Evolutionary conservation across 2,888 invertebrate genomes (phyloP), one percentile per base, ranked within the genome.

Genomic region (Drosophila kambysellisi): DNA sequence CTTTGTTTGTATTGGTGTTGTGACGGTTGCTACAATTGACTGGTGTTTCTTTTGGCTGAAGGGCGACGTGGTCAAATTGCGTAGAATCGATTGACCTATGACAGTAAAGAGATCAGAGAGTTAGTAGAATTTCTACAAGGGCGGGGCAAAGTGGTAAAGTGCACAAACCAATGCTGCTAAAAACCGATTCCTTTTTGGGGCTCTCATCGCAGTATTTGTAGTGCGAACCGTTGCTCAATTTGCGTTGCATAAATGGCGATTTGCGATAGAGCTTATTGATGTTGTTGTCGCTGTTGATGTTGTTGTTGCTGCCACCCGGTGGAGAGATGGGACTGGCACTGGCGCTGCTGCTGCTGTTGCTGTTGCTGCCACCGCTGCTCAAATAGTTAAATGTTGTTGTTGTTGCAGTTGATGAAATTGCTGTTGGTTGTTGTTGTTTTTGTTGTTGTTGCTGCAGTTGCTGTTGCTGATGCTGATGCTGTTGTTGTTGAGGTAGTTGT

Each of bases 211-310:
- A 76, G 78, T 81, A 81, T 52, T 88, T 90, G 67, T 79, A 81
- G 30, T 81, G 76, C 30, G 79, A 71, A 20, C 91, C 88, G 62
- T 92, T 90, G 79, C 84, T 89, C 51, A 90, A 76, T 86, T 93
- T 93, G 29, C 92, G 91, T 70, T 92, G 93, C 86, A 91, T 88
- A 69, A 93, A 93, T 33, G 93, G 93, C n/a, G 93, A 93, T 56
- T 92, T 93, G 68, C 91, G 92, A 77, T 93, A 93, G 12, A 92
- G 79, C 79, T 92, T 92, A 69, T 68, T 74, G 9, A 72, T 66
- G 54, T 82, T 73, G 41, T 74, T 70, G 43, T 41, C 46, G 46
- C 25, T 46, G 11, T 56, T 56, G 3, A 56, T 56, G 39, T 56
- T 67, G n/a, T 48, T 64, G 32, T 60, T n/a, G 7, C 54, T 37